Base-by-base conservation (phyloP, 1,140 invertebrate species). In the Aphis craccivora region DNA sequence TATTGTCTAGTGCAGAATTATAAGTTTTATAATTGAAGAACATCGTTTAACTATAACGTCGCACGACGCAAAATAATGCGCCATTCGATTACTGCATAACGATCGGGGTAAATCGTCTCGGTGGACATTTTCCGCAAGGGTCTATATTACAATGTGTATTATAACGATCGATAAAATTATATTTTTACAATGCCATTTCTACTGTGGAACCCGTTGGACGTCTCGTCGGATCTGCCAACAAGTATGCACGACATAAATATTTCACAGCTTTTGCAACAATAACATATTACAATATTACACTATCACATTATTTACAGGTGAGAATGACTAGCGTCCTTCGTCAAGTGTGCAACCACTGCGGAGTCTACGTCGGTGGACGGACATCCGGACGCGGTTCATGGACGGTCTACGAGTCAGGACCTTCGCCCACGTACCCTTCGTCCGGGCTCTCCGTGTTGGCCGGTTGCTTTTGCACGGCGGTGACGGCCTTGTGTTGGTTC, bases 361-460 rank as follows among this genome's bases (percentile, higher is more conserved):
- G 9, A 30, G 60, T n/a, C 60, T 67, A 67, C 60, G 25, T 60
- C 25, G 25, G 25, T 3, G 4, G 11, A 1, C 60, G 30, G 30
- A 67, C 60, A n/a, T 67, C 30, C n/a, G 60, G 30, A 2, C 9
- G 30, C 22, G 14, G 23, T 37, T 67, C 81, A 95, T 95, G 95
- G 96, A 76, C 96, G 96, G 96, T 94, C 96, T 95, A 93, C 18
- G 95, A 94, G 90, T 95, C 95, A 4, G 94, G 94, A 22, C 95
- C 96, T 94, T 98, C 97, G 48, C 97, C 97, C 84, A 97, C 97
- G 95, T 98, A 98, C 2, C 98, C 98, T 95, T 98, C 98, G 95
- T 98, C 98, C 11, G 97, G 97, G 95, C 97, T 98, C 94, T 98
- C 97, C 7, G 97, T 97, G 95, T 97, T 98, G 94, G 98, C 97